A percentile compares a stretch with the other conserved stretches of the same genome.
phyloP scores from a whole-genome alignment of 2,888 invertebrate species.

The Oligia strigilis region DNA sequence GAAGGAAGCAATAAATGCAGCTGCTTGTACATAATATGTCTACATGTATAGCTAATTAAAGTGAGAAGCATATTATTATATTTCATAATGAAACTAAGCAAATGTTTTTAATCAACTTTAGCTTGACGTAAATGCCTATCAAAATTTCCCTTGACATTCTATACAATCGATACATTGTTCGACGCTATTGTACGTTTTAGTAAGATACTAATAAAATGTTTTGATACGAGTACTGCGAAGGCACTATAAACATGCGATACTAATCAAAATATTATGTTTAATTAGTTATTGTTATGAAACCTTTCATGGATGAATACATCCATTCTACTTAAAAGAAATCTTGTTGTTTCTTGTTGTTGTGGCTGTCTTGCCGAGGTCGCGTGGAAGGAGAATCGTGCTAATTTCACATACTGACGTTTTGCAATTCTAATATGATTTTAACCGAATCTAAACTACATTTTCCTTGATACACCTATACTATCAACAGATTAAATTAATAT shows the following conservation, averaged over 20 bases:
- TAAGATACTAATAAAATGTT: neutral
- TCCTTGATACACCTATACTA: neutral
- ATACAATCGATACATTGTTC: neutral
- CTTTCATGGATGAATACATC: neutral
- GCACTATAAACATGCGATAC: conserved; percentile 7
- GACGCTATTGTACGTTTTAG: neutral
- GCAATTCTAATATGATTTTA: neutral
- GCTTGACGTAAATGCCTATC: neutral
- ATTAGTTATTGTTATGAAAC: conserved; percentile 14
- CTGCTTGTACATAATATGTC: neutral
- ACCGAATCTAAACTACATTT: neutral
- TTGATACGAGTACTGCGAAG: neutral
- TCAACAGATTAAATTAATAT: neutral
- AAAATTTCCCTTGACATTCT: neutral
- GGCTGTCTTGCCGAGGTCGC: conserved; percentile 16
- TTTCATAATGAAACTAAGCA: neutral
- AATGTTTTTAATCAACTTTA: neutral
- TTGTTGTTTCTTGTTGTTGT: conserved; percentile 4
- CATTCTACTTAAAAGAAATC: conserved; percentile 14
- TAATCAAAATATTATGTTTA: conserved; percentile 18
- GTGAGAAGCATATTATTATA: too few species aligned
- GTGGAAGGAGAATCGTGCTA: neutral
- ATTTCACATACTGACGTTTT: neutral
- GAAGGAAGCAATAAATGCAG: neutral
- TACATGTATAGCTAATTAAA: neutral